These are phyloP conservation scores for Stichopus chloronotus DNA, from an alignment of 35 echinoderm and acorn worm species.

Conservation along the genomic window DNA sequence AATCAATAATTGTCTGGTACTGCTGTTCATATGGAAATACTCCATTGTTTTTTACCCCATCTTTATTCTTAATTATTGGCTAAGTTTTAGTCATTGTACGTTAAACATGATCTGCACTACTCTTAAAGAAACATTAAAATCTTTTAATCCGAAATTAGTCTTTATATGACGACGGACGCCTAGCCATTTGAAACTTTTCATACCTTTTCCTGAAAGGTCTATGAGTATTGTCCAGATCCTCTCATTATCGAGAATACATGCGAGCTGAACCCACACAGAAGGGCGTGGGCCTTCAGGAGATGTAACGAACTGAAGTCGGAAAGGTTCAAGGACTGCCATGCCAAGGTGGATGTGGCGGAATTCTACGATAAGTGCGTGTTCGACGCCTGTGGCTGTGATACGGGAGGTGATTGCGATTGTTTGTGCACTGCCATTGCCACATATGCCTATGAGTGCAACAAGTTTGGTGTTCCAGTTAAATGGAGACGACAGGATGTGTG, in stretches of 20 bases:
- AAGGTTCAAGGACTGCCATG: slow-evolving; percentile 62
- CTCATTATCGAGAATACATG: slow-evolving; percentile 62
- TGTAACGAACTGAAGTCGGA: slow-evolving; percentile 79
- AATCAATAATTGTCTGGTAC: no score
- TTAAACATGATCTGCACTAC: no score
- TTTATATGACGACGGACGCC: no score
- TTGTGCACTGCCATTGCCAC: slow-evolving; percentile 84
- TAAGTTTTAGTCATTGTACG: no score
- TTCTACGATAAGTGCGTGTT: slow-evolving; percentile 75
- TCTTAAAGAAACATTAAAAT: no score
- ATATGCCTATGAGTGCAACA: slow-evolving; percentile 76
- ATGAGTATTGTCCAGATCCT: slow-evolving; percentile 68
- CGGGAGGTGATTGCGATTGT: slow-evolving; percentile 90
- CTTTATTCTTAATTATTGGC: no score
- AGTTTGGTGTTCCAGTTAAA: slow-evolving; percentile 61
- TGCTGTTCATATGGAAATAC: no score
- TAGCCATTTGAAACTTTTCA: no score
- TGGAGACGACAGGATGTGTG: slow-evolving; percentile 78
- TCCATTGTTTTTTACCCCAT: no score
- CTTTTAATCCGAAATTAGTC: no score
- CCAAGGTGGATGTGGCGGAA: slow-evolving; percentile 40
- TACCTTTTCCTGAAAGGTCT: slow-evolving; percentile 16
- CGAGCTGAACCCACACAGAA: slow-evolving; percentile 60
- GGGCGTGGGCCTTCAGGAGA: slow-evolving; percentile 71
- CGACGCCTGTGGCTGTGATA: slow-evolving; percentile 82